Evolutionary conservation across 1,140 invertebrate genomes (phyloP).

Genomic region (Drosophila mojavensis): DNA sequence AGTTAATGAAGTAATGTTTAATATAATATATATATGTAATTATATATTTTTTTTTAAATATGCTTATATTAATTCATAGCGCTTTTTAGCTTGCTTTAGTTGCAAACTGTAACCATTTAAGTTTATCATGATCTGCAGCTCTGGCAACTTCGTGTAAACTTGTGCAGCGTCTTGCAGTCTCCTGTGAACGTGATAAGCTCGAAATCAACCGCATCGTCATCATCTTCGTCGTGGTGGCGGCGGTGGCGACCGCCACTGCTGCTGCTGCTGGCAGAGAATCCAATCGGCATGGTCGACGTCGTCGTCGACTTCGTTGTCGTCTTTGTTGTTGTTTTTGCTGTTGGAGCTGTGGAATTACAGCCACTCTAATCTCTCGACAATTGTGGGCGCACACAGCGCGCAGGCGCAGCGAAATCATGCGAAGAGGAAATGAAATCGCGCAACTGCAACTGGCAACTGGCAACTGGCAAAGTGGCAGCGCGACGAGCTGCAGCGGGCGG

Average conservation of each 20-base stretch:
- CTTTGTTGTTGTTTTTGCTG: neutral
- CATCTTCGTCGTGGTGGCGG: constrained; percentile 56
- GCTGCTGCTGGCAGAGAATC: constrained; percentile 18
- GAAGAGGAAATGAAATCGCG: constrained; percentile 76
- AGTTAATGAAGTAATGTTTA: neutral
- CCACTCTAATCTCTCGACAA: constrained; percentile 82
- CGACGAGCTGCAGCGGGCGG: neutral
- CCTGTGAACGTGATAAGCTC: constrained; percentile 78
- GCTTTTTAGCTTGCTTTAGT: neutral
- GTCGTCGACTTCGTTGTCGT: neutral
- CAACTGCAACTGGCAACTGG: constrained; percentile 40
- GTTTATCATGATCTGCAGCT: constrained; percentile 20
- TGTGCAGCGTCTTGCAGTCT: constrained; percentile 69
- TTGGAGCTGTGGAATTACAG: constrained; percentile 70
- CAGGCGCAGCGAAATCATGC: constrained; percentile 66
- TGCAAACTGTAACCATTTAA: neutral
- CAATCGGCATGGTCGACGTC: constrained; percentile 12
- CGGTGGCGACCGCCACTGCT: constrained; percentile 30
- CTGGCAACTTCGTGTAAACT: constrained; percentile 55
- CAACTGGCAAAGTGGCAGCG: neutral
- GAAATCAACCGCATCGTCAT: constrained; percentile 73
- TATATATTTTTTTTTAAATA: neutral
- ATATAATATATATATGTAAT: neutral
- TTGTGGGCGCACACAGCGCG: constrained; percentile 73
- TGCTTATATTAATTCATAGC: neutral